These are phyloP conservation scores for Parascotia fuliginaria DNA, from an alignment of 2,888 invertebrate genomes.

Conservation along the genomic window DNA sequence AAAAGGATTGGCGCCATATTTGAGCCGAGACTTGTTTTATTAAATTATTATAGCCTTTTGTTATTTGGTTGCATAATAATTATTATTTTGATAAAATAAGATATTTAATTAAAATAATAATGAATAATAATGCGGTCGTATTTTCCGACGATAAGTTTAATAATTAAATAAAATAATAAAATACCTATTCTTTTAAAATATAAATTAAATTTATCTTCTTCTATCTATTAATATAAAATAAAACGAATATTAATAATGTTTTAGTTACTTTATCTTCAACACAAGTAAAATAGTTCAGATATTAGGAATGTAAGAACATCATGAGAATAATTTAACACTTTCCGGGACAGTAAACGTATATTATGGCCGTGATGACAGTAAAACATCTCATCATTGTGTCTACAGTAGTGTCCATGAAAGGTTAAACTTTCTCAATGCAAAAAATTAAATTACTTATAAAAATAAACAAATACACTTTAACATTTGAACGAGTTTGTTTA, in stretches of 20 bases:
- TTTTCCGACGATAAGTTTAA: no score
- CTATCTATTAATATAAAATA: not conserved
- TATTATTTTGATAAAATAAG: conserved; percentile 18
- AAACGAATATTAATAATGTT: no score
- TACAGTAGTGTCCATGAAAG: no score
- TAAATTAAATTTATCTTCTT: no score
- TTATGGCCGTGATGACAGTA: no score
- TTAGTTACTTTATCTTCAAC: not conserved
- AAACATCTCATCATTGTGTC: no score
- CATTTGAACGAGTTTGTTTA: not conserved
- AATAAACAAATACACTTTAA: not conserved
- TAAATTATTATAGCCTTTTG: conserved; percentile 14
- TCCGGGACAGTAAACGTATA: no score
- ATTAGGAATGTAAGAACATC: no score
- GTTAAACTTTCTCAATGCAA: not conserved
- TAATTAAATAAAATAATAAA: no score
- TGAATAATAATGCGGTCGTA: no score
- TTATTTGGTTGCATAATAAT: conserved; percentile 7
- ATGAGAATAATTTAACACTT: no score
- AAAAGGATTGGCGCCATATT: conserved; percentile 16
- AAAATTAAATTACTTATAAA: not conserved
- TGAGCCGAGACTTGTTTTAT: conserved; percentile 21
- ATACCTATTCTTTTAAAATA: not conserved
- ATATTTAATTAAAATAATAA: conserved; percentile 16
- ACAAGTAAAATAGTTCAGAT: not conserved